Conservation (phyloP, 2,797 vertebrate species). For the Phrynocephalus forsythii region DNA sequence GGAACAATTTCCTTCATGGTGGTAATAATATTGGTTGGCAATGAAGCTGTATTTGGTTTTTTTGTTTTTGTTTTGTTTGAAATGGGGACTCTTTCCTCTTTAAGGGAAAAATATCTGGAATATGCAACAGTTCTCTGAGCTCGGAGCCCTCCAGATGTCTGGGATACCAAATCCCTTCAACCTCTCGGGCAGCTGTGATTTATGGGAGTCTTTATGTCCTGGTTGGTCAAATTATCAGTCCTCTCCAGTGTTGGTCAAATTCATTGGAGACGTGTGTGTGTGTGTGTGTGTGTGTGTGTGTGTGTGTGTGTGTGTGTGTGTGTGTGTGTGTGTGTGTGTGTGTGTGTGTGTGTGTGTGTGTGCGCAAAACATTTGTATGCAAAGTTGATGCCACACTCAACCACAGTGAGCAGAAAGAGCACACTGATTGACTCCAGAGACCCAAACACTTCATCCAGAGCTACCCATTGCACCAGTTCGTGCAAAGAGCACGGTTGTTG, state of each 20-base stretch:
- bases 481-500: too few relatives aligned
- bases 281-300: too few relatives aligned
- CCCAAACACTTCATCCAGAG: too few relatives aligned
- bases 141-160: not conserved
- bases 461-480: too few relatives aligned
- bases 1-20: constrained; percentile 77
- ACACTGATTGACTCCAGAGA: too few relatives aligned
- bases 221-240: not conserved
- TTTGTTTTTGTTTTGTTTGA: constrained; percentile 29
- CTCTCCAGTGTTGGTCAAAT: not conserved
- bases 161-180: not conserved
- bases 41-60: constrained; percentile 60
- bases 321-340: too few relatives aligned
- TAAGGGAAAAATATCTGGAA: constrained; percentile 32
- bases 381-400: too few relatives aligned
- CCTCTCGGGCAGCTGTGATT: not conserved
- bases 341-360: too few relatives aligned
- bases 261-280: too few relatives aligned
- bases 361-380: too few relatives aligned
- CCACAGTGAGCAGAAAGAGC: too few relatives aligned
- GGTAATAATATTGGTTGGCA: constrained; percentile 70
- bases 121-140: not conserved
- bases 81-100: constrained; percentile 71
- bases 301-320: too few relatives aligned
- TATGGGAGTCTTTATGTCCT: not conserved